A percentile compares a stretch with the other conserved stretches of the same genome.
phyloP scores from a whole-genome alignment of 1,140 invertebrate species.

The Sycophaga agraensis region DNA sequence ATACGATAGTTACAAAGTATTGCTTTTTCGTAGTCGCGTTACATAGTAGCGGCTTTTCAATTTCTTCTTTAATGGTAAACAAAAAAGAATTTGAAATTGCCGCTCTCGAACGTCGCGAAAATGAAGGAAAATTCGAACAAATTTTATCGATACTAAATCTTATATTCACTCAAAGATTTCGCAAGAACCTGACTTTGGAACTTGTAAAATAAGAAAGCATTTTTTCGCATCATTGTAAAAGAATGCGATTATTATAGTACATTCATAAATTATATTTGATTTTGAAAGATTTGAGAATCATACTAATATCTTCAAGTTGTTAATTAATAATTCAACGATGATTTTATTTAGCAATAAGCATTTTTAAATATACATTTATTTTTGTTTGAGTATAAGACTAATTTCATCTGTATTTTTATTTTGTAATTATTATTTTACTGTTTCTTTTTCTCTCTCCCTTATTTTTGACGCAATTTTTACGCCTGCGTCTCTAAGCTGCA shows the following conservation, averaged over 20 bases:
- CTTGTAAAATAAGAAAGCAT: neutral
- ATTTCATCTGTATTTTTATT: constrained; percentile 7
- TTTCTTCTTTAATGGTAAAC: constrained; percentile 17
- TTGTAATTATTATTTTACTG: constrained; percentile 32
- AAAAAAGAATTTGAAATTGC: constrained; percentile 29
- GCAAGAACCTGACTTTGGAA: neutral
- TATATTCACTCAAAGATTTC: neutral
- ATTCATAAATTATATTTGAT: too few relatives aligned
- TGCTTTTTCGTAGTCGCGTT: constrained; percentile 50
- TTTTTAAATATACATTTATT: constrained; percentile 30
- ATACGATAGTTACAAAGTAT: constrained; percentile 53
- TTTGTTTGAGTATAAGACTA: constrained; percentile 37
- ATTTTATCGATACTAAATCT: neutral
- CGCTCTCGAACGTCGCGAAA: constrained; percentile 19
- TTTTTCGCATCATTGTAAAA: too few relatives aligned
- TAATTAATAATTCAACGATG: too few relatives aligned
- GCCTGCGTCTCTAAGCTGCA: constrained; percentile 15
- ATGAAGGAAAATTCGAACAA: constrained; percentile 29
- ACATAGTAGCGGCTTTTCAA: constrained; percentile 31
- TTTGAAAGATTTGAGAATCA: too few relatives aligned
- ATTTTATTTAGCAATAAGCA: constrained; percentile 12
- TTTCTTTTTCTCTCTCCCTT: constrained; percentile 42
- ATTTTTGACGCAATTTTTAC: constrained; percentile 19
- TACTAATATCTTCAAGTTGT: too few relatives aligned
- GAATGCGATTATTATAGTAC: too few relatives aligned